Percentiles rank a stretch among this genome's conserved stretches.
Conservation (phyloP, 2,797 vertebrate species). For the Menidia menidia region DNA sequence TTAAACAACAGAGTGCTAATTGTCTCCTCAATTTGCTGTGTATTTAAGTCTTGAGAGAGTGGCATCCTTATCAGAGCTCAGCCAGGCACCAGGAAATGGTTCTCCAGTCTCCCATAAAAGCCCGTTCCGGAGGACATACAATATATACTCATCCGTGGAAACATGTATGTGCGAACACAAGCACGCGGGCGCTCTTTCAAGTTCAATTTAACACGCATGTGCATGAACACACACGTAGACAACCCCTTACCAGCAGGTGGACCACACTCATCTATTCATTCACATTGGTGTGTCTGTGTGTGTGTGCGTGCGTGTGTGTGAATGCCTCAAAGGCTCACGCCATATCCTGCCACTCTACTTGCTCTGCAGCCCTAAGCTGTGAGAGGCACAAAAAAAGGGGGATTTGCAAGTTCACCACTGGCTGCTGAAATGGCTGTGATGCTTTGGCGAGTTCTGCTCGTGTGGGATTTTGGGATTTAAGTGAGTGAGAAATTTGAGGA, state of each 20-base stretch:
- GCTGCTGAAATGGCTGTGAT: constrained; percentile 63
- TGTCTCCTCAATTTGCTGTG: constrained; percentile 70
- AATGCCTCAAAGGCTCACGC: constrained; percentile 50
- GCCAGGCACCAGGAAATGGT: constrained; percentile 62
- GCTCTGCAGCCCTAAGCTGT: constrained; percentile 68
- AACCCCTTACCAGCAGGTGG: background rate
- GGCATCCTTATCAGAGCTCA: constrained; percentile 66
- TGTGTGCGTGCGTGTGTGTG: constrained; percentile 41
- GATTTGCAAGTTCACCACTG: constrained; percentile 69
- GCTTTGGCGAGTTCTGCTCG: constrained; percentile 67
- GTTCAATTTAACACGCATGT: background rate
- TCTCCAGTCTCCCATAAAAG: constrained; percentile 32
- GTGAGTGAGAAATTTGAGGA: constrained; percentile 71
- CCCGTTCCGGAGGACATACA: constrained; percentile 9
- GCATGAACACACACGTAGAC: background rate
- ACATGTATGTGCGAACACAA: constrained; percentile 3
- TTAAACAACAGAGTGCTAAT: constrained; percentile 73
- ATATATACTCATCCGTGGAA: background rate
- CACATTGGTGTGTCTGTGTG: constrained; percentile 40
- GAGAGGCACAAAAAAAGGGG: constrained; percentile 64
- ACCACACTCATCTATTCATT: constrained; percentile 35
- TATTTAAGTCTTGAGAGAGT: constrained; percentile 69
- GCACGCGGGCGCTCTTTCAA: background rate
- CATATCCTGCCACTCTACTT: constrained; percentile 29
- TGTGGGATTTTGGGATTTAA: constrained; percentile 81